Evolutionary conservation across 2,113 vertebrate species (phyloP).

Genomic region (Ursus arctos): DNA sequence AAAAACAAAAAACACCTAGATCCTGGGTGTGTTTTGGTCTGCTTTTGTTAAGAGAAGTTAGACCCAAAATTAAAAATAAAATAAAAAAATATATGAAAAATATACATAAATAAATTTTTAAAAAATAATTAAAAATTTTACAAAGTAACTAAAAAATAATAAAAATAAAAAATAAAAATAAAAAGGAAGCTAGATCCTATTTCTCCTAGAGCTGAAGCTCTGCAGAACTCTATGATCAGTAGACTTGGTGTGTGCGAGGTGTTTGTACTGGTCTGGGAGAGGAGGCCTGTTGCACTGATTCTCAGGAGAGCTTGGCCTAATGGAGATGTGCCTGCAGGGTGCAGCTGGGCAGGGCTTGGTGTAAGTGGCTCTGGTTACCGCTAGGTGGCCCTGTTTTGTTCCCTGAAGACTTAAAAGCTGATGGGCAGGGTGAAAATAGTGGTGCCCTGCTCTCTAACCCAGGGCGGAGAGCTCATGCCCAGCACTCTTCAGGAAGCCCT

Average conservation of each 20-base stretch:
- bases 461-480: neutral
- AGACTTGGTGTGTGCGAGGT: neutral
- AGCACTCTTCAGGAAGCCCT: neutral
- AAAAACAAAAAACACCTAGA: neutral
- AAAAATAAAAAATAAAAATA: neutral
- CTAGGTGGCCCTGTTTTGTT: neutral
- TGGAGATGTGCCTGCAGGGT: neutral
- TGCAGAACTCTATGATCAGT: neutral
- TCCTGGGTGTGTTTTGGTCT: neutral
- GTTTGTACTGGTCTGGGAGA: neutral
- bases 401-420: neutral
- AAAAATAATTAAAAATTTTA: neutral
- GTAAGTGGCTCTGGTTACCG: neutral
- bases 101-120: neutral
- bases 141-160: neutral
- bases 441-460: neutral
- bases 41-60: neutral
- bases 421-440: neutral
- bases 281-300: neutral
- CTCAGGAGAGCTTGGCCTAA: neutral
- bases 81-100: neutral
- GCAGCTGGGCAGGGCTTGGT: neutral
- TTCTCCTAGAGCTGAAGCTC: neutral
- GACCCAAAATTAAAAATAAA: neutral
- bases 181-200: neutral